Evolutionary conservation across 2,113 vertebrate genomes (phyloP).

Genomic region (Anoplopoma fimbria): DNA sequence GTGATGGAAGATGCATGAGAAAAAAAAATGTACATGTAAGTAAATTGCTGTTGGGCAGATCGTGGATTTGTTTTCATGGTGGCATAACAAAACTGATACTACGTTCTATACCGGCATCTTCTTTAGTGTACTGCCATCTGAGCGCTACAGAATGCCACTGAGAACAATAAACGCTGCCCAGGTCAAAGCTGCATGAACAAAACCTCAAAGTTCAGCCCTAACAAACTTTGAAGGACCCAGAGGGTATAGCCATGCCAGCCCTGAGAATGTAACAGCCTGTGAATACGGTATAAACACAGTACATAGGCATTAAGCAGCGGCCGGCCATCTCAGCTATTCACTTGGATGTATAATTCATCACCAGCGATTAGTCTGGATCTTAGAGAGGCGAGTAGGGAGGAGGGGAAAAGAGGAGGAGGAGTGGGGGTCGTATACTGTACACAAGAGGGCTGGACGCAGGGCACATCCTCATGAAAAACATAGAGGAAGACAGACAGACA

Average conservation of each 20-base stretch:
- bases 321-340: conserved; percentile 79
- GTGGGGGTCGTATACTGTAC: conserved; percentile 62
- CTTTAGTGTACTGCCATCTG: conserved; percentile 9
- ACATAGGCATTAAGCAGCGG: conserved; percentile 75
- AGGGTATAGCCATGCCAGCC: conserved; percentile 67
- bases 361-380: conserved; percentile 83
- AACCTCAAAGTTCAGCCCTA: conserved; percentile 73
- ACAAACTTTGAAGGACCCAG: conserved; percentile 76
- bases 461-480: conserved; percentile 71
- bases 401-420: neutral
- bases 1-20: conserved; percentile 72
- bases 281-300: conserved; percentile 78
- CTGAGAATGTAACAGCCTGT: conserved; percentile 63
- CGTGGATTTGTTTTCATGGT: conserved; percentile 48
- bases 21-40: conserved; percentile 51
- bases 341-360: conserved; percentile 89
- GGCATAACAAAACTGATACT: conserved; percentile 27
- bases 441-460: conserved; percentile 74
- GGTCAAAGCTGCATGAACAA: conserved; percentile 35
- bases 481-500: conserved; percentile 57
- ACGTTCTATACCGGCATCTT: neutral
- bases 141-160: conserved; percentile 33
- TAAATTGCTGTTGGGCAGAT: conserved; percentile 15
- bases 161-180: conserved; percentile 44
- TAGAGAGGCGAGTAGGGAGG: conserved; percentile 62